These are phyloP conservation scores for Rhopalosiphum padi DNA, from an alignment of 1,140 invertebrate genomes.

Conservation along the genomic window DNA sequence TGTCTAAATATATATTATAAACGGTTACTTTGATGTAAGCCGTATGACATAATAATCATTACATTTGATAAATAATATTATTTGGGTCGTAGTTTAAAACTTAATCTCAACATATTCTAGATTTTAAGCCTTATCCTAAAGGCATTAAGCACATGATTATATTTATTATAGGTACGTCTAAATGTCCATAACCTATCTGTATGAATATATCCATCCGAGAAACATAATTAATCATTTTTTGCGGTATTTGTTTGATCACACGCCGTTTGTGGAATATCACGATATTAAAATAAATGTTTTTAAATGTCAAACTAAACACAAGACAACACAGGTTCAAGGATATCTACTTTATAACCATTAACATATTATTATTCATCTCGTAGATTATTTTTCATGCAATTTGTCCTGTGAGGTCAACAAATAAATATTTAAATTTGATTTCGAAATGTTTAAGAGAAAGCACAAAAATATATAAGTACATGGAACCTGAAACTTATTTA, in stretches of 20 bases:
- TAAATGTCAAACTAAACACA: constrained; percentile 43
- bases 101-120: not conserved
- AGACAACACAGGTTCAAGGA: constrained; percentile 53
- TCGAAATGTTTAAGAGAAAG: constrained; percentile 39
- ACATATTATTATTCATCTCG: constrained; percentile 25
- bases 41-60: constrained; percentile 14
- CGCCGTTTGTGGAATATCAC: constrained; percentile 15
- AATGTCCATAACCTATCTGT: constrained; percentile 23
- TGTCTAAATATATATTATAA: constrained; percentile 5
- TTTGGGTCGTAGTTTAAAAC: constrained; percentile 5
- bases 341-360: constrained; percentile 41
- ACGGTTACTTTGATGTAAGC: constrained; percentile 9
- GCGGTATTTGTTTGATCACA: constrained; percentile 44
- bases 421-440: constrained; percentile 37
- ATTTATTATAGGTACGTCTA: not conserved
- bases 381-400: constrained; percentile 36
- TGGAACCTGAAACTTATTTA: not conserved
- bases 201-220: constrained; percentile 26
- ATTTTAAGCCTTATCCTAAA: not conserved
- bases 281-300: constrained; percentile 43
- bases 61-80: constrained; percentile 11
- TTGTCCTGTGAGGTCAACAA: constrained; percentile 24
- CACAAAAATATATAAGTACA: not conserved
- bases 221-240: constrained; percentile 40
- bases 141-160: not conserved